Base-by-base conservation (phyloP, 2,797 vertebrate species). In the Hippopotamyrus pictus region DNA sequence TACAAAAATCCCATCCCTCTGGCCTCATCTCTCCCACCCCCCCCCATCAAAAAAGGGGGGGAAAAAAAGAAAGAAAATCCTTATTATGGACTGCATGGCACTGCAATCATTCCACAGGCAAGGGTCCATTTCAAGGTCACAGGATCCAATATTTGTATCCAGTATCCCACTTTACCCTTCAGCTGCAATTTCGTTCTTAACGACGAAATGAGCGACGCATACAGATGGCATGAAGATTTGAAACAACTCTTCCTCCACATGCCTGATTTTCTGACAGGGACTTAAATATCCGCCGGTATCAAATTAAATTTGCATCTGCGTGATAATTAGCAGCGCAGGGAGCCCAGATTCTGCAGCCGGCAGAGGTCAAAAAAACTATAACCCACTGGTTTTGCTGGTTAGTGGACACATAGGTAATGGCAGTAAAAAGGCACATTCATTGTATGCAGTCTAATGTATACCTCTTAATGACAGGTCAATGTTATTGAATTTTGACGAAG, bases 51-150 rank as follows among this genome's bases (percentile, higher is more conserved):
- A 53, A 53, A 17, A 2, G 14, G 29, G 65, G 62, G 4, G 25
- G 22, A 1, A 0, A 3, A 3, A 12, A 2, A 59, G 17, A 59
- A 86, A 48, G 19, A 89, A 89, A 89, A 87, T 89, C 85, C 86
- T 87, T 87, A 76, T 44, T 87, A 87, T 87, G 65, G 62, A 59
- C 65, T 48, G 65, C 48, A 79, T 79, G 65, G 73, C 46, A 57
- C 11, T 51, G 85, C 50, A 54, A 33, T 87, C 51, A 79, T 87
- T 89, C 73, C 50, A 44, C 89, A 73, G 57, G 11, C 17, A 25
- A 83, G 33, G 73, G 65, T 91, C 46, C 5, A 76, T 88, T 89
- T 88, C 86, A 86, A 89, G 88, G 86, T 89, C 85, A 88, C 88
- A 87, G 57, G 53, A 62, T 89, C 79, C 82, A 87, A 53, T 87